A percentile compares a stretch with the other conserved stretches of the same genome.
Evolutionary conservation across 2,797 vertebrate species (phyloP).

Genomic region (Pseudochaenichthys georgianus): DNA sequence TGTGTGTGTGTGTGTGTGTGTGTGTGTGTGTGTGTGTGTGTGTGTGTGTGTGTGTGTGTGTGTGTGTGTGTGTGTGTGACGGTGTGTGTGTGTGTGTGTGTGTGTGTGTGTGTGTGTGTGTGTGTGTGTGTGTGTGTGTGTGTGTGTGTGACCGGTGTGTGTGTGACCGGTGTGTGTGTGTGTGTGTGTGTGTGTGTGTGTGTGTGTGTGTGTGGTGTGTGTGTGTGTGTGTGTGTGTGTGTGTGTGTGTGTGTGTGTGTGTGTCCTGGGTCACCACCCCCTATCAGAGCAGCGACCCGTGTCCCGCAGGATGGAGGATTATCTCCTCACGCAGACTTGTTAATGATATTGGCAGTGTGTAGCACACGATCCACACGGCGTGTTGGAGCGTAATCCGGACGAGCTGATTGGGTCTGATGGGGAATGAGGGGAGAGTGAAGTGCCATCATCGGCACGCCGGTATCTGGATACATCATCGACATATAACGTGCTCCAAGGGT

Average conservation of each 20-base stretch:
- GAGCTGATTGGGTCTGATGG: constrained; percentile 29
- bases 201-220: too few relatives aligned
- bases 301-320: constrained; percentile 50
- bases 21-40: too few relatives aligned
- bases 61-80: too few relatives aligned
- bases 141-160: too few relatives aligned
- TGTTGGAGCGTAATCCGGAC: constrained; percentile 42
- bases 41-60: too few relatives aligned
- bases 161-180: too few relatives aligned
- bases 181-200: too few relatives aligned
- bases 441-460: background rate
- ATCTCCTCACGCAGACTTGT: constrained; percentile 34
- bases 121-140: too few relatives aligned
- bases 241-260: background rate
- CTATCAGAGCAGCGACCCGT: constrained; percentile 39
- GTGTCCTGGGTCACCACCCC: constrained; percentile 26
- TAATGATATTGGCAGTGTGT: constrained; percentile 19
- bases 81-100: too few relatives aligned
- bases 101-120: too few relatives aligned
- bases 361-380: constrained; percentile 28
- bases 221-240: too few relatives aligned
- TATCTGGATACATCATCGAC: background rate
- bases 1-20: too few relatives aligned
- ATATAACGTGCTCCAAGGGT: background rate
- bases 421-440: constrained; percentile 7